phyloP scores from a whole-genome alignment of 2,888 invertebrate genomes.

The Leptopilina drosophilae region DNA sequence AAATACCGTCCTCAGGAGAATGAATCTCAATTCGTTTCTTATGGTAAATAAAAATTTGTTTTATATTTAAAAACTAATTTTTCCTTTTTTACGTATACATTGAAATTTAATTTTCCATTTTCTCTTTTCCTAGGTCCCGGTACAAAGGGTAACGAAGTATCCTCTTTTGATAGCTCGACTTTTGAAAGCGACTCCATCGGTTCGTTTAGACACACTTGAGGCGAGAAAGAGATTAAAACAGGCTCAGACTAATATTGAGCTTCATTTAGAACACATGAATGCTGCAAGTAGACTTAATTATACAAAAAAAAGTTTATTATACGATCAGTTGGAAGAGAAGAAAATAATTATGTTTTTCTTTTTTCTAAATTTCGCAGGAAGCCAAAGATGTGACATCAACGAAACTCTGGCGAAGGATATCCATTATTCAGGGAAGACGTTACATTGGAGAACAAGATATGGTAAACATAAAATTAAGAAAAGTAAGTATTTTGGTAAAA shows the following conservation, averaged over 20 bases:
- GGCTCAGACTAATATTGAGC: slow-evolving; percentile 94
- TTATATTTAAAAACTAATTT: not conserved
- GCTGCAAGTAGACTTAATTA: slow-evolving; percentile 78
- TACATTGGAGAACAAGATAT: slow-evolving; percentile 91
- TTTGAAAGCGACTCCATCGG: slow-evolving; percentile 90
- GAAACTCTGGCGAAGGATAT: slow-evolving; percentile 93
- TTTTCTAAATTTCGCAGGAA: slow-evolving; percentile 78
- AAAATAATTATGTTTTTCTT: not conserved
- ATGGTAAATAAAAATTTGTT: slow-evolving; percentile 83
- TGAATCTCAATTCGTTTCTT: slow-evolving; percentile 98
- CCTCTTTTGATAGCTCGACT: slow-evolving; percentile 93
- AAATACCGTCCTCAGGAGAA: slow-evolving; percentile 92
- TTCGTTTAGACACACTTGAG: slow-evolving; percentile 84
- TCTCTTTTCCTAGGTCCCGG: slow-evolving; percentile 85
- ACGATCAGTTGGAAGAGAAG: not conserved
- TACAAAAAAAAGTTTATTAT: not conserved
- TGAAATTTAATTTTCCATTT: slow-evolving; percentile 14
- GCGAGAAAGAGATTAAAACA: slow-evolving; percentile 90
- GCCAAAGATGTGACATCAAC: slow-evolving; percentile 93
- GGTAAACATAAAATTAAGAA: slow-evolving; percentile 92
- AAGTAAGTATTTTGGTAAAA: slow-evolving; percentile 76
- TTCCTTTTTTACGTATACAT: not conserved
- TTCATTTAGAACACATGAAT: slow-evolving; percentile 95
- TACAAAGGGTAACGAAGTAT: slow-evolving; percentile 98
- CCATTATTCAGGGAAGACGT: slow-evolving; percentile 85